Evolutionary conservation across 2,113 vertebrate genomes (phyloP).

Genomic region (Caretta caretta): DNA sequence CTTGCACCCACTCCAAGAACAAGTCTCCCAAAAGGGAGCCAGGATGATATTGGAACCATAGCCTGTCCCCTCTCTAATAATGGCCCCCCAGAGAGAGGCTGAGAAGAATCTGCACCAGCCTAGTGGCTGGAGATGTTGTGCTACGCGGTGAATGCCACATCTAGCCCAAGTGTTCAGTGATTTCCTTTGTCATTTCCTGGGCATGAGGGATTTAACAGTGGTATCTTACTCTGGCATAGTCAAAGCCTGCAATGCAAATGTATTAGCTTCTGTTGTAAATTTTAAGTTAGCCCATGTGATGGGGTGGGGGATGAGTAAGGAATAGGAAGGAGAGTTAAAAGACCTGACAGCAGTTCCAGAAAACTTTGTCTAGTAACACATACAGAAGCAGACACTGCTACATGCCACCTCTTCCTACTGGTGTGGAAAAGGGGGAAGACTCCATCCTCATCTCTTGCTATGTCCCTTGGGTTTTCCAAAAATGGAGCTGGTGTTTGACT

Average conservation of each 20-base stretch:
- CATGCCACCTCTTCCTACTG: background rate
- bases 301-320: background rate
- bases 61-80: background rate
- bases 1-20: background rate
- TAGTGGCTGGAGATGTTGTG: background rate
- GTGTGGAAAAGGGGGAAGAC: background rate
- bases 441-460: background rate
- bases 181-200: background rate
- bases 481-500: background rate
- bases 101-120: background rate
- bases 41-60: accelerated
- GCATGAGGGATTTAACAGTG: background rate
- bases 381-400: background rate
- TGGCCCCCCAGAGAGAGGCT: background rate
- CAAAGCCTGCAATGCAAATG: background rate
- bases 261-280: background rate
- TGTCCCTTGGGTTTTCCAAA: background rate
- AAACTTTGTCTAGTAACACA: accelerated
- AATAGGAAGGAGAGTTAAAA: background rate
- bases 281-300: background rate
- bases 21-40: background rate
- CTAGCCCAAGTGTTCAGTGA: background rate
- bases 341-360: background rate
- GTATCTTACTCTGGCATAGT: background rate
- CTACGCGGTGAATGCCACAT: background rate